Conservation (phyloP, 2,888 invertebrate species). For the Aphodius sticticus region DNA sequence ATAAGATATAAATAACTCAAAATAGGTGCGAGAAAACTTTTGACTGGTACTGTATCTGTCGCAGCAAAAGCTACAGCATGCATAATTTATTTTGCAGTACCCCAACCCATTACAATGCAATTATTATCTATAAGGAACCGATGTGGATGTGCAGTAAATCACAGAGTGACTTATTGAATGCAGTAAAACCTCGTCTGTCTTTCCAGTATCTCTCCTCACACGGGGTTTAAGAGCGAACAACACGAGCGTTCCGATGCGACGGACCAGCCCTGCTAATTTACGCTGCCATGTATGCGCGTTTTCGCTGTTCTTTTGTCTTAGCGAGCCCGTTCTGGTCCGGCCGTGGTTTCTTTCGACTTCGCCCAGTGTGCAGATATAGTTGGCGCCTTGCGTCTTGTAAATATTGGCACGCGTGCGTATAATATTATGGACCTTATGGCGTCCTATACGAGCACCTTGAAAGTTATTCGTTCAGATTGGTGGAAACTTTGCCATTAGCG, state of each 20-base stretch:
- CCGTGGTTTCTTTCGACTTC: not conserved
- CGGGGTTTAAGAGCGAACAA: conserved; percentile 42
- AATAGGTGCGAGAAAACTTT: not conserved
- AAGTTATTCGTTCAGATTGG: too few species aligned
- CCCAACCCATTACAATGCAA: conserved; percentile 48
- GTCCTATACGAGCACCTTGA: too few species aligned
- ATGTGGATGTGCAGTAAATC: conserved; percentile 48
- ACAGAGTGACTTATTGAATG: conserved; percentile 50
- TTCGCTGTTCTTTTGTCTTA: conserved; percentile 30
- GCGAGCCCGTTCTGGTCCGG: not conserved
- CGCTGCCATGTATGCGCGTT: conserved; percentile 46
- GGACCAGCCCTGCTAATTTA: conserved; percentile 42
- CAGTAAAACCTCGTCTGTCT: conserved; percentile 44
- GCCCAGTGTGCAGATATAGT: conserved; percentile 43
- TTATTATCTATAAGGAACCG: conserved; percentile 51
- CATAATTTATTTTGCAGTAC: conserved; percentile 43
- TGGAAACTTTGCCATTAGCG: too few species aligned
- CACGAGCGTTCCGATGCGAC: conserved; percentile 31
- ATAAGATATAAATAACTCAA: too few species aligned
- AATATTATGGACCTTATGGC: not conserved
- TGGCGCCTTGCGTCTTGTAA: conserved; percentile 48
- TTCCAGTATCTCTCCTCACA: conserved; percentile 45
- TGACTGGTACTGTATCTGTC: not conserved
- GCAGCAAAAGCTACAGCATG: conserved; percentile 30
- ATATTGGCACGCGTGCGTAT: conserved; percentile 27